Evolutionary conservation across 2,797 vertebrate species (phyloP).

Genomic region (Protonibea diacanthus): DNA sequence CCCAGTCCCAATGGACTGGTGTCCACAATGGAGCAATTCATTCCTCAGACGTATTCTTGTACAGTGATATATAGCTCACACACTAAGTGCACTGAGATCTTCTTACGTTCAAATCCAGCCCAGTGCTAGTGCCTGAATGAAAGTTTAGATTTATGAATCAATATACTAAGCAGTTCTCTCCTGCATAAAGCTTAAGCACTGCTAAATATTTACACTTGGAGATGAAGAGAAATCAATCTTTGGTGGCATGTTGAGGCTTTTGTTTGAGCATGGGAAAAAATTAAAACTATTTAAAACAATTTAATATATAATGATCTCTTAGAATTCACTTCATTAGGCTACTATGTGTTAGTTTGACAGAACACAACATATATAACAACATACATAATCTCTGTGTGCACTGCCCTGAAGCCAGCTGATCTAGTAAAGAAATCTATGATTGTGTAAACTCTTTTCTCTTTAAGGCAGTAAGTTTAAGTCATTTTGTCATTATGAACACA

Average conservation of each 20-base stretch:
- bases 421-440: neutral
- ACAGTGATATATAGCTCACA: neutral
- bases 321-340: neutral
- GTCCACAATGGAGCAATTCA: conserved; percentile 11
- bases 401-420: neutral
- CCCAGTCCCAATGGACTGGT: conserved; percentile 9
- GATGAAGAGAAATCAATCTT: neutral
- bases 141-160: neutral
- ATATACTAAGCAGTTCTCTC: neutral
- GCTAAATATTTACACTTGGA: neutral
- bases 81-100: neutral
- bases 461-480: neutral
- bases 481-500: neutral
- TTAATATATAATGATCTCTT: neutral
- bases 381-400: neutral
- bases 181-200: neutral
- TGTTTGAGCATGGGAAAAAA: no score
- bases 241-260: neutral
- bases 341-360: neutral
- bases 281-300: neutral
- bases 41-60: neutral
- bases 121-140: neutral
- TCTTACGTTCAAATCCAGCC: neutral
- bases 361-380: neutral
- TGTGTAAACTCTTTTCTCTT: neutral